Evolutionary conservation across 2,113 vertebrate genomes (phyloP), one percentile per base, ranked within the genome.

Genomic region (Ictalurus furcatus): DNA sequence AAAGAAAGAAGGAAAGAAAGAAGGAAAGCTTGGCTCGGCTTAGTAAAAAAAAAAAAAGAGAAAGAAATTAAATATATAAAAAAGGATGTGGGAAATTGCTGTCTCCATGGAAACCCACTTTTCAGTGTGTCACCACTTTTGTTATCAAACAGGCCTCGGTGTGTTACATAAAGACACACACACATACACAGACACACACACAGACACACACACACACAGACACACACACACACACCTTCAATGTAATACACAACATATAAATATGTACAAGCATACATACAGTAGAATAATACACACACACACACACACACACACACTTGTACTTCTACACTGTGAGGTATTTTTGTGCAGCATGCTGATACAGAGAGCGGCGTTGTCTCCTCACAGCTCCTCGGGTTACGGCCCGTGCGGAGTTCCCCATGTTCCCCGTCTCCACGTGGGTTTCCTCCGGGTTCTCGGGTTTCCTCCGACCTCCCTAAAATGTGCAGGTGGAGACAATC

Each of bases 71-170:
- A 91, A 97, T 92, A 91, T 65, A 85, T 59, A 94, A 91, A 89
- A 92, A 91, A 92, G 73, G 79, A 95, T 95, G 93, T 93, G 92
- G 94, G 92, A 93, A 93, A 94, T 93, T 92, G 93, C 91, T 92
- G 95, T 95, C 92, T 93, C 94, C 94, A 95, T 95, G 93, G 95
- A 93, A 94, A 96, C 95, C 90, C 92, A 93, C 92, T 95, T 94
- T 94, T 93, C 92, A 90, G 88, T 65, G 91, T 92, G 93, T 93
- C 91, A 92, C 92, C 91, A 92, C 90, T 93, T 94, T 91, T 91
- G 92, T 91, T 90, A 92, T 91, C 91, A 91, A 89, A 93, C 88
- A 92, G 88, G 79, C 87, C 89, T 92, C 88, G 79, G 90, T 85
- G 85, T 80, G 89, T 93, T 92, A 90, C 86, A 89, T 90, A 88